Conservation (phyloP, 2,797 vertebrate genomes). For the Leontopithecus rosalia region DNA sequence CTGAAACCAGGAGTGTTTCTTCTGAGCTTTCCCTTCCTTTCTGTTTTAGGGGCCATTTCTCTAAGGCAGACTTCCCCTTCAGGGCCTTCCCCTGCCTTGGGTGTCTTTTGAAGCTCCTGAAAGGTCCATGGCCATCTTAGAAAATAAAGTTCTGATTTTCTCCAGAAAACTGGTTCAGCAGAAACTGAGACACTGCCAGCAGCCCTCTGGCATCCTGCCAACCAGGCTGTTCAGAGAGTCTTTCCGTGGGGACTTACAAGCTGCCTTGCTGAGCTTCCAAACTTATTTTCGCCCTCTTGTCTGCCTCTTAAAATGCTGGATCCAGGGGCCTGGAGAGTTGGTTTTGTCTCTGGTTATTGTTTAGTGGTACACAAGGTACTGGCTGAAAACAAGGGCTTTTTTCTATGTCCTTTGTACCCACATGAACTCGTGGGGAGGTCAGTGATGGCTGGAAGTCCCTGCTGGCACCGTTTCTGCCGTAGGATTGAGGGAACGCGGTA, state of each 20-base stretch:
- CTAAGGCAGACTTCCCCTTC: neutral
- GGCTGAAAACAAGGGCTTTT: neutral
- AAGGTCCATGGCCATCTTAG: neutral
- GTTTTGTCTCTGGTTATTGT: slow-evolving; percentile 49
- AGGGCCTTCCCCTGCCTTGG: too few relatives aligned
- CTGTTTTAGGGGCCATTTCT: neutral
- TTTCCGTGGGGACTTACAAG: neutral
- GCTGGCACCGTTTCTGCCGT: fast-evolving
- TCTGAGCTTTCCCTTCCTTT: neutral
- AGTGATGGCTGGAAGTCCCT: neutral
- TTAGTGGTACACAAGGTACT: slow-evolving; percentile 55
- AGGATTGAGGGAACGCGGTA: neutral
- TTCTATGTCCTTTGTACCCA: neutral
- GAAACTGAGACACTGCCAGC: slow-evolving; percentile 41
- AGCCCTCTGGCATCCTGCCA: slow-evolving; percentile 1
- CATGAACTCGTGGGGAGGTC: neutral
- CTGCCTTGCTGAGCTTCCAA: neutral
- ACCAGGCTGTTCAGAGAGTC: neutral
- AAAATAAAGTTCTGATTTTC: slow-evolving; percentile 63
- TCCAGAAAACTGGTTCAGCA: slow-evolving; percentile 60
- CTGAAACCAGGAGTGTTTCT: neutral
- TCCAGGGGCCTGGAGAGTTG: neutral
- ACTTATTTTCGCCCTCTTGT: slow-evolving; percentile 22
- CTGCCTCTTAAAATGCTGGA: slow-evolving; percentile 7
- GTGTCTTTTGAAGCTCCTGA: slow-evolving; percentile 12